These are phyloP conservation scores for Chrysopilus asiliformis DNA, from an alignment of 2,888 invertebrate genomes.

Conservation along the genomic window DNA sequence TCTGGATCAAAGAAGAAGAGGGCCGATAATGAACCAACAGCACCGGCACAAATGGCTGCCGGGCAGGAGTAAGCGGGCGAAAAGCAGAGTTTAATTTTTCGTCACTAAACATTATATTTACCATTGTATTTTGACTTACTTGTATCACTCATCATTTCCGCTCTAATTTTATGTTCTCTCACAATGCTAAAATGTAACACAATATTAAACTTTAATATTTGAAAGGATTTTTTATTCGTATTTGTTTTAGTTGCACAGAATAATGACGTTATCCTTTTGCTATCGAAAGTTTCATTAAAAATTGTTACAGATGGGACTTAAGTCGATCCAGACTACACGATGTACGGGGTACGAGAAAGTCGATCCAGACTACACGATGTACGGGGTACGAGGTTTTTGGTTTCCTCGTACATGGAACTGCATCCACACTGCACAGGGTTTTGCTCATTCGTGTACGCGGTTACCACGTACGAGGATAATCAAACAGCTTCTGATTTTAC, in stretches of 20 bases:
- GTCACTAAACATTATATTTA: not conserved
- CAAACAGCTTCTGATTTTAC: no score
- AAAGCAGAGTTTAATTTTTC: not conserved
- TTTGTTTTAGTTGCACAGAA: not conserved
- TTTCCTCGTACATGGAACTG: no score
- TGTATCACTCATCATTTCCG: not conserved
- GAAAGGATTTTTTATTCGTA: not conserved
- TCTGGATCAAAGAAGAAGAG: slow-evolving; percentile 85
- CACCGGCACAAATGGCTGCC: slow-evolving; percentile 32
- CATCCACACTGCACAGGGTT: no score
- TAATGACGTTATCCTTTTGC: no score
- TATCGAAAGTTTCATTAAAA: no score
- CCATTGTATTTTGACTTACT: not conserved
- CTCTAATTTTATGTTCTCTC: not conserved
- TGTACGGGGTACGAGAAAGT: no score
- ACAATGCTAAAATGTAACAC: not conserved
- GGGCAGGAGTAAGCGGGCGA: slow-evolving; percentile 22
- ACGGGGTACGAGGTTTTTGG: no score
- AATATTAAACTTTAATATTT: not conserved
- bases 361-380: no score
- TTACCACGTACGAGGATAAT: no score
- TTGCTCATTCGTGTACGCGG: no score
- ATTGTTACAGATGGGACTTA: no score
- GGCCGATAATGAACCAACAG: slow-evolving; percentile 44
- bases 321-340: no score